A percentile compares a stretch with the other conserved stretches of the same genome.
Conservation (phyloP, 2,888 invertebrate species). For the Euplagia quadripunctaria region DNA sequence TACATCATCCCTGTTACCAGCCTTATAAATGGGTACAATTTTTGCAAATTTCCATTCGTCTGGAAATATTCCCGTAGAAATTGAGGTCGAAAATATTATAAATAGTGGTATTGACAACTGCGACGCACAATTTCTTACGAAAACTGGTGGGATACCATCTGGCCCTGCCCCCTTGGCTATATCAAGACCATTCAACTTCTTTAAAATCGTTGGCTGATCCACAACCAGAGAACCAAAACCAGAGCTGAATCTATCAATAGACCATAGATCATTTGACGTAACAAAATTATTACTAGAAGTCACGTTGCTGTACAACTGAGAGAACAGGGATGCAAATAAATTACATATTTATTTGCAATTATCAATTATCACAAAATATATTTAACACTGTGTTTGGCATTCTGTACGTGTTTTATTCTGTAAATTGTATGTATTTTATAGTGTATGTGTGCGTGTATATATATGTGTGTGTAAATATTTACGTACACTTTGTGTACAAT, state of each 20-base stretch:
- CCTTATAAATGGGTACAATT: background rate
- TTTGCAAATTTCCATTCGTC: conserved; percentile 15
- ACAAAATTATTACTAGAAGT: background rate
- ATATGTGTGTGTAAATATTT: too few species aligned
- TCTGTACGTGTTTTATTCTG: too few species aligned
- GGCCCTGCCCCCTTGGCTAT: background rate
- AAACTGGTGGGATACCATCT: conserved; percentile 3
- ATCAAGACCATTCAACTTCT: too few species aligned
- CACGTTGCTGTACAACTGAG: background rate
- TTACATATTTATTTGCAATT: too few species aligned
- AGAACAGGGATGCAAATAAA: conserved; percentile 2
- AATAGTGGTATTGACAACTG: background rate
- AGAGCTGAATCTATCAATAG: background rate
- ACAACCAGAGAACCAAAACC: background rate
- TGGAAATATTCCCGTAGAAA: conserved; percentile 2
- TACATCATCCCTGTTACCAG: background rate
- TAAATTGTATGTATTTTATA: too few species aligned
- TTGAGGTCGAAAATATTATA: background rate
- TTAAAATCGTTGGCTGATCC: background rate
- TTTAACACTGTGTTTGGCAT: too few species aligned
- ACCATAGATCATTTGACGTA: background rate
- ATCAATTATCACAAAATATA: too few species aligned
- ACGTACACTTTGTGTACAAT: too few species aligned
- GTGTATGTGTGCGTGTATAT: too few species aligned
- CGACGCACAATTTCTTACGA: background rate